Base-by-base conservation (phyloP, 92 coral and sea anemone genomes). In the Parazoanthus darwini region DNA sequence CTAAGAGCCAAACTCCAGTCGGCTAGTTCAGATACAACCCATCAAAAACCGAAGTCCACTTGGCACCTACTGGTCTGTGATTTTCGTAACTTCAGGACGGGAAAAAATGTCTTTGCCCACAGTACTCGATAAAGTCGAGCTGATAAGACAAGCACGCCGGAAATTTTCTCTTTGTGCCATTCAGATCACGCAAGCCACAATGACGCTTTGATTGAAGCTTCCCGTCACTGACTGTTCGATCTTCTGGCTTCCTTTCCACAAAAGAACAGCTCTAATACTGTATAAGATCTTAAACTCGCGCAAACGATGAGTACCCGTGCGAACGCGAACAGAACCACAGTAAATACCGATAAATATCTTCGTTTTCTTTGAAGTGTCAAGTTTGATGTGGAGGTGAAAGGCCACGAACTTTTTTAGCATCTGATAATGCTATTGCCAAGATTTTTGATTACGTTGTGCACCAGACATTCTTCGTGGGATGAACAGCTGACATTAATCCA, bases 71-170 rank as follows among this genome's bases (percentile, higher is more conserved):
- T 84, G 33, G 87, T 84, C 87, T 84, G 66, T 73, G 87, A 46
- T 84, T 50, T 71, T 8, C 23, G 65, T 84, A 84, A 84, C 65
- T 84, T 71, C 79, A 84, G 78, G 16, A 73, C 79, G 9, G 58
- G 20, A 15, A 54, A 67, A 84, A 84, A 71, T 84, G 25, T 43
- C 87, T 72, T 71, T 46, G 68, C 79, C 87, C 87, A n/a, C 87
- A 84, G 79, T 51, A 84, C 87, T 79, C 89, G 91, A 91, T 89
- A 91, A 91, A 89, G 70, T 79, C 50, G 80, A 80, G 33, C 86
- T 89, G 93, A 91, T 91, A 91, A 91, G 91, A 68, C 37, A 44
- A 74, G 26, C 74, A 83, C 76, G 76, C 93, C 87, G 93, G 91
- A 91, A 91, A 74, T 80, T 48, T 88, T 66, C 59, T 79, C 76